Evolutionary conservation across 35 echinoderm and acorn worm species (phyloP), one percentile per base, ranked within the genome.

Genomic region (Amphiura filiformis): DNA sequence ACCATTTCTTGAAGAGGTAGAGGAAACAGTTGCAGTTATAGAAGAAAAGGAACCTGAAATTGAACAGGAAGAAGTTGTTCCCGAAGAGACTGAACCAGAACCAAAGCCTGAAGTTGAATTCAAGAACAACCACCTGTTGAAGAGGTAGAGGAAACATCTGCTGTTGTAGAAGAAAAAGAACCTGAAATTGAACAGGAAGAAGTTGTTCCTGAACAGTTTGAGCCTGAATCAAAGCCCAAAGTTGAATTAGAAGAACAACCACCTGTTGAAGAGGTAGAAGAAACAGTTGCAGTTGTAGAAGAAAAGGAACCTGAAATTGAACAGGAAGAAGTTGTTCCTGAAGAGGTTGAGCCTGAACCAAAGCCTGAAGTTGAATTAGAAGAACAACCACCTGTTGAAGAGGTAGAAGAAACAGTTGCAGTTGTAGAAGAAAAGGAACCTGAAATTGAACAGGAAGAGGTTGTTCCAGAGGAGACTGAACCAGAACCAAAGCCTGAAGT

Each of bases 351-450:
- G 31, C 57, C 88, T n/a, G 52, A 44, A 38, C 87, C 76, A n/a
- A 87, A 85, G 35, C 38, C 36, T 39, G 61, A 79, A 34, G 23
- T 65, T 77, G 84, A 32, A 36, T 28, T 84, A 11, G 86, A 88
- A 65, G 80, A 95, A 85, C 12, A 90, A 49, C 39, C 35, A 87
- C 28, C 70, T 31, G 77, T 42, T 82, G 38, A 28, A 80, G 31
- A 23, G 85, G 81, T 56, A 34, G 57, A 76, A 78, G 80, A 49
- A 56, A 42, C 18, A 70, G 52, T 56, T 49, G 40, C 65, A 39
- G 38, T 33, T 65, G 35, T 22, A 76, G 80, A 82, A 20, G 88
- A 89, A 64, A 34, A 30, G 56, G 80, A 89, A 81, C 80, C 79
- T 30, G 35, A 42, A 42, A 23, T 34, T 39, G 42, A 83, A 83